Evolutionary conservation across 2,888 invertebrate genomes (phyloP).

Genomic region (Ametastegia equiseti): DNA sequence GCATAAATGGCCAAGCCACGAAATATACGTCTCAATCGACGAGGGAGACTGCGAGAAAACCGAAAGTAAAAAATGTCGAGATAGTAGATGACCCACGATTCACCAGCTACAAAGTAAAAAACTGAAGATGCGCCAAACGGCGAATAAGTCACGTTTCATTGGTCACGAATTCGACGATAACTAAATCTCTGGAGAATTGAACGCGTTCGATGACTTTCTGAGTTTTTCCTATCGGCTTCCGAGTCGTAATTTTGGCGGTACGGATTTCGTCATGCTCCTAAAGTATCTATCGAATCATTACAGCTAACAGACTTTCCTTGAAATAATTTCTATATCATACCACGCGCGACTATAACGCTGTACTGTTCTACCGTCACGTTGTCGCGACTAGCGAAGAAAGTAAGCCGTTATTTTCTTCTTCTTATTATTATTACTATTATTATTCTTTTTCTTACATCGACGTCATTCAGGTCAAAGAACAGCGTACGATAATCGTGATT

Average conservation of each 20-base stretch:
- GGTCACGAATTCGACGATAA: not conserved
- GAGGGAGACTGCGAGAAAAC: slow-evolving; percentile 52
- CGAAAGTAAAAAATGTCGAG: slow-evolving; percentile 71
- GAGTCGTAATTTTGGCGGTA: not conserved
- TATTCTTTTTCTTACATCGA: not conserved
- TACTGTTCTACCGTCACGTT: slow-evolving; percentile 24
- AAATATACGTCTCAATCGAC: slow-evolving; percentile 2
- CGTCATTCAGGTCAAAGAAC: slow-evolving; percentile 10
- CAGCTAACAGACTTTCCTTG: slow-evolving; percentile 29
- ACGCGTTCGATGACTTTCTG: not conserved
- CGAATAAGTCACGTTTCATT: slow-evolving; percentile 5
- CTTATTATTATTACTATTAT: no score
- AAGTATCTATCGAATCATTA: not conserved
- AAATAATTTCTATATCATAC: slow-evolving; percentile 21
- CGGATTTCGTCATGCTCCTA: not conserved
- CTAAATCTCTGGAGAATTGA: not conserved
- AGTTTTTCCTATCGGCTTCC: not conserved
- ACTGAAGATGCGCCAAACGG: not conserved
- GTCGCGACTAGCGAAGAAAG: slow-evolving; percentile 37
- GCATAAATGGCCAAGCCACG: not conserved
- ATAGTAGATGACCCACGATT: slow-evolving; percentile 69
- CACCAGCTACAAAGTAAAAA: slow-evolving; percentile 58
- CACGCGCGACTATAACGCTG: not conserved
- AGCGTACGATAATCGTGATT: not conserved
- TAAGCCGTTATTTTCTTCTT: not conserved